Evolutionary conservation across 2,888 invertebrate genomes (phyloP).

Genomic region (Phortica okadai): DNA sequence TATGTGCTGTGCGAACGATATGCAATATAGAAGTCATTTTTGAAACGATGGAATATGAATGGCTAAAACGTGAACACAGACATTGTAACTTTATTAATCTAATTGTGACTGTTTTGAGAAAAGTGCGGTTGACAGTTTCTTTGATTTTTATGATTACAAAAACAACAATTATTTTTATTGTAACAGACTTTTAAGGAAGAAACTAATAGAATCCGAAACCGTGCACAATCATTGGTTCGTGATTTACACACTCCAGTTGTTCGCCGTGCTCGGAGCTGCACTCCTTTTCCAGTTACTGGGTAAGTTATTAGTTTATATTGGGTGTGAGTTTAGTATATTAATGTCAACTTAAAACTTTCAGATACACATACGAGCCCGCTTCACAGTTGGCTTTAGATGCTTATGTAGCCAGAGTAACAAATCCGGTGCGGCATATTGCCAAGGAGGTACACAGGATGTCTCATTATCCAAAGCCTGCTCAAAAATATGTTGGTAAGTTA

Average conservation of each 20-base stretch:
- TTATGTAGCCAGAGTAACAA: conserved; percentile 83
- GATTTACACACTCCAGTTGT: conserved; percentile 87
- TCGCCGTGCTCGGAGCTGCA: conserved; percentile 81
- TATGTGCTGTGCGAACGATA: too few species aligned
- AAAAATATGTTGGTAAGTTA: conserved; percentile 82
- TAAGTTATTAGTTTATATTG: conserved; percentile 51
- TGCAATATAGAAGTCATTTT: not conserved
- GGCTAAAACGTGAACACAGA: too few species aligned
- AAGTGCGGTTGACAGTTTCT: too few species aligned
- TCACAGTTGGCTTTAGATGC: conserved; percentile 79
- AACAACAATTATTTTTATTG: conserved; percentile 43
- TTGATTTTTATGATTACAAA: not conserved
- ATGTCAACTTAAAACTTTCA: conserved; percentile 39
- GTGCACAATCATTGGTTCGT: conserved; percentile 84
- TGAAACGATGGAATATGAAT: not conserved
- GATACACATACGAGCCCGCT: conserved; percentile 75
- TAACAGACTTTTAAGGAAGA: conserved; percentile 89
- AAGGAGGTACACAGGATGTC: conserved; percentile 81
- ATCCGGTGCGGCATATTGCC: conserved; percentile 81
- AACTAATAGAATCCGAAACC: conserved; percentile 87
- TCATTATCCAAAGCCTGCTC: conserved; percentile 84
- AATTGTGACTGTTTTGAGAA: too few species aligned
- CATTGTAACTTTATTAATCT: too few species aligned
- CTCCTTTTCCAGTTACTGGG: conserved; percentile 75
- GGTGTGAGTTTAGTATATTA: not conserved